These are phyloP conservation scores for Philaethria dido DNA, from an alignment of 2,888 invertebrate species.

Conservation along the genomic window DNA sequence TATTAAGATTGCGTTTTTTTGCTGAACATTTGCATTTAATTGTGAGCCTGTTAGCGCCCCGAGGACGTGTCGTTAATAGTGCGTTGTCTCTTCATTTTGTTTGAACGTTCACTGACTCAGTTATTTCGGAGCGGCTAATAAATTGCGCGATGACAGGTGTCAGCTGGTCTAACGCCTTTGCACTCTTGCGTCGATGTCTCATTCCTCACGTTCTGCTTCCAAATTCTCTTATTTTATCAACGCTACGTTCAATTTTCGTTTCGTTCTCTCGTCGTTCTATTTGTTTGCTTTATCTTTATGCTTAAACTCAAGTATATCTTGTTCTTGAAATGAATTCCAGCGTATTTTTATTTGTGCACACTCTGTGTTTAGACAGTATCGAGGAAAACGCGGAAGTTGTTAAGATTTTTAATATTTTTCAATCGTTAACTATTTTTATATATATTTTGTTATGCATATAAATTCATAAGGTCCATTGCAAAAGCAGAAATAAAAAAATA, in stretches of 20 bases:
- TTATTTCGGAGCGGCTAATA: conserved; percentile 83
- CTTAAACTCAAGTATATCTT: conserved; percentile 38
- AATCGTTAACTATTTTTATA: too few relatives aligned
- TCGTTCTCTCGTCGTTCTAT: conserved; percentile 72
- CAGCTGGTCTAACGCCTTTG: conserved; percentile 83
- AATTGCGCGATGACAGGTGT: conserved; percentile 84
- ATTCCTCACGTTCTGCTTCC: conserved; percentile 82
- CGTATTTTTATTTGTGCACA: conserved; percentile 5
- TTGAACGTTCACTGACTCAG: conserved; percentile 79
- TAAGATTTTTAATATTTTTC: too few relatives aligned
- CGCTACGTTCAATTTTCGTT: conserved; percentile 81
- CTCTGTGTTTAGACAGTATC: background rate
- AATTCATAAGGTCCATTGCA: too few relatives aligned
- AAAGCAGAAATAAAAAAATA: too few relatives aligned
- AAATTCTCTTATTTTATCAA: conserved; percentile 83
- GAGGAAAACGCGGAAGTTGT: too few relatives aligned
- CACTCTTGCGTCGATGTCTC: conserved; percentile 84
- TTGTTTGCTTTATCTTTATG: conserved; percentile 71
- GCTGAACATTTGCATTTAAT: conserved; percentile 63
- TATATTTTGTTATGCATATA: too few relatives aligned
- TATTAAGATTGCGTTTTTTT: conserved; percentile 15
- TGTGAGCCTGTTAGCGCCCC: conserved; percentile 67
- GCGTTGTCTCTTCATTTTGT: conserved; percentile 80
- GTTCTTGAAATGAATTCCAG: conserved; percentile 1
- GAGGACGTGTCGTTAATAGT: conserved; percentile 79